Percentiles rank a stretch among this genome's conserved stretches.
Conservation (phyloP, 2,888 invertebrate genomes). For the Gisinianus flammeolus region DNA sequence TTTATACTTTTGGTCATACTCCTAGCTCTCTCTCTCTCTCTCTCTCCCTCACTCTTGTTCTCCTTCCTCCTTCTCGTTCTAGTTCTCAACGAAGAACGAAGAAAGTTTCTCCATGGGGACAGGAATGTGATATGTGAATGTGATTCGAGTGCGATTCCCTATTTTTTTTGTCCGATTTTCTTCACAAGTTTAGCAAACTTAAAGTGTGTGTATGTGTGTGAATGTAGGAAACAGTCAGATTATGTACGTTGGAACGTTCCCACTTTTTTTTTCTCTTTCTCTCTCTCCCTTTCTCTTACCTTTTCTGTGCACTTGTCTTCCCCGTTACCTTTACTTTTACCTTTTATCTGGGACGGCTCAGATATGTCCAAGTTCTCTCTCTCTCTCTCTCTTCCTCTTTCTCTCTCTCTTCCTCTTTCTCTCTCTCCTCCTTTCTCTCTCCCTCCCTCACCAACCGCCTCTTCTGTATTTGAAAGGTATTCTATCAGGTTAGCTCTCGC, state of each 20-base stretch:
- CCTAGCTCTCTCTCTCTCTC: not conserved
- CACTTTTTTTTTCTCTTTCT: not conserved
- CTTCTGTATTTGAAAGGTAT: not conserved
- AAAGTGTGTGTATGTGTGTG: slow-evolving; percentile 15
- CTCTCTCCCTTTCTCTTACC: not conserved
- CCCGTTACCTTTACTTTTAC: not conserved
- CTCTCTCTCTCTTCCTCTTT: not conserved
- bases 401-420: not conserved
- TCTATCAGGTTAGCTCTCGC: not conserved
- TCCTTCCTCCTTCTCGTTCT: not conserved
- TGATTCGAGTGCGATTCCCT: slow-evolving; percentile 1
- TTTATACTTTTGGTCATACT: not conserved
- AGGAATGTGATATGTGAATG: not conserved
- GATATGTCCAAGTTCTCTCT: not conserved
- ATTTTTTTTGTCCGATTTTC: not conserved
- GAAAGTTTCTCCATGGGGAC: not conserved
- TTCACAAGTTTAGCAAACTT: not conserved
- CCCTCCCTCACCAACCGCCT: not conserved
- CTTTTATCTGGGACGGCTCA: not conserved
- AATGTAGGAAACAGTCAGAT: not conserved
- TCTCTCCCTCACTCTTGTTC: not conserved
- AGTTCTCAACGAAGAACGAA: too few relatives aligned
- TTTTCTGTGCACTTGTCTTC: not conserved
- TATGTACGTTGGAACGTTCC: not conserved
- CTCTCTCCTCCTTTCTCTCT: not conserved